A percentile compares a stretch with the other conserved stretches of the same genome.
These are phyloP conservation scores for Microctonus aethiopoides DNA, from an alignment of 2,888 invertebrate genomes.

Conservation along the genomic window DNA sequence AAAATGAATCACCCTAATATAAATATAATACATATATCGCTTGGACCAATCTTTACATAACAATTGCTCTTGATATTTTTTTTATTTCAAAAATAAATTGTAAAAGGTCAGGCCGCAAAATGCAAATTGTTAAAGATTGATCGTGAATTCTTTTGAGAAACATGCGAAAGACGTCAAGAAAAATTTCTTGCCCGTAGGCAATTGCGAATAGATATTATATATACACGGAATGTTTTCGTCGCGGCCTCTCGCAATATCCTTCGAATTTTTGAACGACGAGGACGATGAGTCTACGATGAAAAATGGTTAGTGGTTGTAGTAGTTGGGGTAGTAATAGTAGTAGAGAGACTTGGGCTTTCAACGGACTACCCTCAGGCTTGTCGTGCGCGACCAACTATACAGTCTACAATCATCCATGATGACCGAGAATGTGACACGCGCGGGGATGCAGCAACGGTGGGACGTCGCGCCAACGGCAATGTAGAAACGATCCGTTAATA, in stretches of 20 bases:
- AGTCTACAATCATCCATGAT: slow-evolving; percentile 36
- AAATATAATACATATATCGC: no score
- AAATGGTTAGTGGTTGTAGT: background rate
- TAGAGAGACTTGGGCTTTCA: slow-evolving; percentile 4
- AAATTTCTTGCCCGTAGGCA: background rate
- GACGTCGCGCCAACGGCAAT: slow-evolving; percentile 31
- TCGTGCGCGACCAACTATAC: background rate
- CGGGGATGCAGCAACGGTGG: background rate
- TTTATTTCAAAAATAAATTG: background rate
- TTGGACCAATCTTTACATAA: no score
- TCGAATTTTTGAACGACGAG: background rate
- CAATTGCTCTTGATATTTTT: no score
- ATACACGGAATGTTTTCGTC: background rate
- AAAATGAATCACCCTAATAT: no score
- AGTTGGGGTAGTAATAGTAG: background rate
- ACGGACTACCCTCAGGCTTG: slow-evolving; percentile 25
- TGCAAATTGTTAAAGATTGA: background rate
- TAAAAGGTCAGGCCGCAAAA: background rate
- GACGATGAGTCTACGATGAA: background rate
- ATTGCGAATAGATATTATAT: background rate
- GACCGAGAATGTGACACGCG: slow-evolving; percentile 34
- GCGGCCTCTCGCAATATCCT: background rate
- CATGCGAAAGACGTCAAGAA: background rate
- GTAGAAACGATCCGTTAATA: slow-evolving; percentile 38
- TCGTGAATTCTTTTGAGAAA: background rate